These are phyloP conservation scores for Chloropsis cyanopogon DNA, from an alignment of 2,113 vertebrate species.

Conservation along the genomic window DNA sequence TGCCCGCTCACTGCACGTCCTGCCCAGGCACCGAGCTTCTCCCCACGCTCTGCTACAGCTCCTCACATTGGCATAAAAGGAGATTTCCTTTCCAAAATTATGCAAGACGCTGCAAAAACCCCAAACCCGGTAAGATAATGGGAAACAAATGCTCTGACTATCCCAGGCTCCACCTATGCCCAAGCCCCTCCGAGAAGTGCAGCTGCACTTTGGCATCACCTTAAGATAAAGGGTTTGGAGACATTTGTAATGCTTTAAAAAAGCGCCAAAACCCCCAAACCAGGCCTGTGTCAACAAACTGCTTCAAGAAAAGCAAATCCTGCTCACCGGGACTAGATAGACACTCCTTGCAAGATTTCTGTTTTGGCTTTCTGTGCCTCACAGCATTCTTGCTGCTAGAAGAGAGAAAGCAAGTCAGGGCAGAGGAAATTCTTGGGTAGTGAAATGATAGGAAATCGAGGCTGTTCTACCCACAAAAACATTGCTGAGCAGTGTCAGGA, in stretches of 20 bases:
- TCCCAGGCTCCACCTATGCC: background rate
- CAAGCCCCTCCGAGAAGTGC: background rate
- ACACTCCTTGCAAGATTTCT: background rate
- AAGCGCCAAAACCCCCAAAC: rapidly evolving
- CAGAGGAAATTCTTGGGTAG: conserved; percentile 56
- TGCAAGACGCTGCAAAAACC: background rate
- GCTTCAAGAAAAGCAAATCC: background rate
- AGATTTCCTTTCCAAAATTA: background rate
- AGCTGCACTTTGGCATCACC: background rate
- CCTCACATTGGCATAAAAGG: conserved; percentile 12
- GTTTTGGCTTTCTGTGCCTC: background rate
- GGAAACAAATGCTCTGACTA: background rate
- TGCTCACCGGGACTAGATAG: background rate
- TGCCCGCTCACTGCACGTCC: background rate
- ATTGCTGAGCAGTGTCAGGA: background rate
- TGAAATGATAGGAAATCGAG: conserved; percentile 28
- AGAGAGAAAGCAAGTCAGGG: background rate
- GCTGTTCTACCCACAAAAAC: conserved; percentile 25
- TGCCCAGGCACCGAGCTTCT: conserved; percentile 16
- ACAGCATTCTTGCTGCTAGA: background rate
- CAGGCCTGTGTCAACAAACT: background rate
- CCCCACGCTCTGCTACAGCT: background rate
- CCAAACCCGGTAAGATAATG: background rate
- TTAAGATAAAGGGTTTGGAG: background rate
- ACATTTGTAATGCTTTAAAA: background rate